phyloP scores from a whole-genome alignment of 2,113 vertebrate species.

The Grammomys surdaster region DNA sequence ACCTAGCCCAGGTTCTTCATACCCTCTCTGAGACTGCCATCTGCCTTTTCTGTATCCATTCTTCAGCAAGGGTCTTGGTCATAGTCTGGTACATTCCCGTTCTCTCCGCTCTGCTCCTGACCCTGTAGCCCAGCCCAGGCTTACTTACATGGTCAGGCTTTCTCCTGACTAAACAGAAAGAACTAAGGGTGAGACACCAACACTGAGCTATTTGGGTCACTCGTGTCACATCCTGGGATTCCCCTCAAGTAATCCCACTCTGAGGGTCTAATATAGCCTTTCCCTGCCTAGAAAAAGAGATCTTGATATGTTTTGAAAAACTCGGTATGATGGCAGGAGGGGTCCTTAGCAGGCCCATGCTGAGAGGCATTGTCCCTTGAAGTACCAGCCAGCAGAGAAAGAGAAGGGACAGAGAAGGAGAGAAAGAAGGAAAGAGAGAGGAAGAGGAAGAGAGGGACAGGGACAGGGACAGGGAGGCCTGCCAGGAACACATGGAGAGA shows the following conservation, averaged over 20 bases:
- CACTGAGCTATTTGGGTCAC: background rate
- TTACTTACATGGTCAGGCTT: background rate
- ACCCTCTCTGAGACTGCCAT: background rate
- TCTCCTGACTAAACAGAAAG: background rate
- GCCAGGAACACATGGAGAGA: too few relatives aligned
- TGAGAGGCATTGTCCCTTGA: background rate
- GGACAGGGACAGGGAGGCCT: too few relatives aligned
- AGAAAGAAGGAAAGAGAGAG: too few relatives aligned
- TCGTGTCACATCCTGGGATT: background rate
- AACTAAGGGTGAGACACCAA: background rate
- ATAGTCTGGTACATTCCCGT: background rate
- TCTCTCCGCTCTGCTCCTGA: background rate
- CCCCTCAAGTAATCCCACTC: background rate
- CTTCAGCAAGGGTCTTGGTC: background rate
- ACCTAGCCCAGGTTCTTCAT: background rate
- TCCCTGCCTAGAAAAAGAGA: background rate
- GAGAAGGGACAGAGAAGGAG: too few relatives aligned
- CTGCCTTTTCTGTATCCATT: background rate
- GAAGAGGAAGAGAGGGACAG: too few relatives aligned
- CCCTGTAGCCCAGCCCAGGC: background rate
- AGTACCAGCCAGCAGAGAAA: too few relatives aligned
- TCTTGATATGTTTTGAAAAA: too few relatives aligned
- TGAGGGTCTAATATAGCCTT: background rate
- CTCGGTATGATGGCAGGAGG: too few relatives aligned
- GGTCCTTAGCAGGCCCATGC: too few relatives aligned